Evolutionary conservation across 2,888 invertebrate genomes (phyloP), one percentile per base, ranked within the genome.

Genomic region (Sinodicranocentrus sp.): DNA sequence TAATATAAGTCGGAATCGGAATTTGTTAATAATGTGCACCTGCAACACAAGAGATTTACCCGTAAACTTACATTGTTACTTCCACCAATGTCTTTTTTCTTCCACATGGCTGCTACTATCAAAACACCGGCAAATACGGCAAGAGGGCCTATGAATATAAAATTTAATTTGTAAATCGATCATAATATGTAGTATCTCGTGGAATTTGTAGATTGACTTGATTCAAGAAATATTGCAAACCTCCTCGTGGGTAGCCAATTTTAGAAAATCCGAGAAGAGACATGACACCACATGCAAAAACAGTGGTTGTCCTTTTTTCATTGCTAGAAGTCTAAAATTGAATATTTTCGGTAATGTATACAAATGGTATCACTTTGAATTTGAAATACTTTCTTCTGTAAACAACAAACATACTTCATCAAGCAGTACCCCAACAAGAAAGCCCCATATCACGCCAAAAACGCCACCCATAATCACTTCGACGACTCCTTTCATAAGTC

Each of bases 361-460:
- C 10, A 33, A 33, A 33, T 33, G 5, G 3, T 10, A 33, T 33
- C 33, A 33, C 19, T 23, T 23, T 57, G 57, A 57, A 57, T 19
- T 21, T 57, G 48, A n/a, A 19, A 57, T 21, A 52, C 6, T 52
- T 52, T n/a, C 5, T n/a, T 10, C 3, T 10, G 6, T 52, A 52
- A 52, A 52, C n/a, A 61, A 21, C n/a, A 54, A 21, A 15, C 28
- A 26, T 70, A 86, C 87, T 10, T 84, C 67, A 75, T 84, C 73
- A 19, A 87, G 59, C 26, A 84, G 79, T 25, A 73, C 26, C 26
- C 84, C 88, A 8, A 70, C 76, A 10, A 82, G 44, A 15, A 57
- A 25, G 8, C 88, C 88, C 88, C 88, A 88, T 44, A 84, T 19
- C 33, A 86, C 44, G 10, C 87, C 87, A 57, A 85, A 84, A 8